These are phyloP conservation scores for Apocrypta bakeri DNA, from an alignment of 1,140 invertebrate species.

Conservation along the genomic window DNA sequence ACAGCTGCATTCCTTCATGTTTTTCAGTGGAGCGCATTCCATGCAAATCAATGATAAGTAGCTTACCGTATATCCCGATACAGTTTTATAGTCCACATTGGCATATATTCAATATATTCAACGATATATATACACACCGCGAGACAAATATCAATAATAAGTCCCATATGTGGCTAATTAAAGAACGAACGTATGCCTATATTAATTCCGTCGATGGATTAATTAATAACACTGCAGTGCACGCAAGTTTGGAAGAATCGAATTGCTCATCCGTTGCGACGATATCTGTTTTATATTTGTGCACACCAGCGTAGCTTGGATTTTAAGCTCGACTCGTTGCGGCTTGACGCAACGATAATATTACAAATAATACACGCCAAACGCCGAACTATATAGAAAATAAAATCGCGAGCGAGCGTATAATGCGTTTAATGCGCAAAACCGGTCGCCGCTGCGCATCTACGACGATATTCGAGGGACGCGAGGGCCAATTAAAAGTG, in stretches of 20 bases:
- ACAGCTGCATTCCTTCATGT: too few relatives aligned
- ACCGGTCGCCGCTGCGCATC: neutral
- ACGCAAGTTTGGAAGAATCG: neutral
- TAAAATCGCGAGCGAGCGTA: neutral
- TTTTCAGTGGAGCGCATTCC: too few relatives aligned
- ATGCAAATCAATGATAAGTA: neutral
- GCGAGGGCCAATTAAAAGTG: constrained; percentile 39
- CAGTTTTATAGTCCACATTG: too few relatives aligned
- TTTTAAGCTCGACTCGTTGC: neutral
- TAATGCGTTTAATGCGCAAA: neutral
- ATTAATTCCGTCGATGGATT: neutral
- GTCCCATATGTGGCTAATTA: neutral
- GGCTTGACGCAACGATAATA: neutral
- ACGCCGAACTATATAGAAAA: neutral
- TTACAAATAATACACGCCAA: neutral
- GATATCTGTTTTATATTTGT: too few relatives aligned
- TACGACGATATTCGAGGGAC: constrained; percentile 2
- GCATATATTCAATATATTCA: too few relatives aligned
- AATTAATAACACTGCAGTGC: neutral
- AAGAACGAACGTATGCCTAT: neutral
- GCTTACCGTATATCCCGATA: too few relatives aligned
- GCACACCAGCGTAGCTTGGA: neutral
- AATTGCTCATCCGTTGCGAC: neutral
- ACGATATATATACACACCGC: too few relatives aligned
- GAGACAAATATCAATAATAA: neutral